These are phyloP conservation scores for Eulithis prunata DNA, from an alignment of 2,888 invertebrate species.

Conservation along the genomic window DNA sequence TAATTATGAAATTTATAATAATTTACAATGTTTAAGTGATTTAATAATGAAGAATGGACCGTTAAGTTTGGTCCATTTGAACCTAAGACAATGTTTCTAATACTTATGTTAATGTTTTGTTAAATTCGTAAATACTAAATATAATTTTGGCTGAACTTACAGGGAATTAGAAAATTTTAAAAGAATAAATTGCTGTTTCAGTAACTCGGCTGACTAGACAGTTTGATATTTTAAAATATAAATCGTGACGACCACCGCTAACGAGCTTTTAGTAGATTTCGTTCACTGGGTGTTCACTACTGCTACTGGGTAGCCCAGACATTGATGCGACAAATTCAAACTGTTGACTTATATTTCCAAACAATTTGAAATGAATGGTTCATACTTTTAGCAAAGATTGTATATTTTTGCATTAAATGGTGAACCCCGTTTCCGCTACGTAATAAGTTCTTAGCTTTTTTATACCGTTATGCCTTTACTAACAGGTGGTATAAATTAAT, in stretches of 20 bases:
- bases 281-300: too few species aligned
- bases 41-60: constrained; percentile 35
- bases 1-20: constrained; percentile 7
- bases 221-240: neutral
- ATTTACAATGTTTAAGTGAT: constrained; percentile 13
- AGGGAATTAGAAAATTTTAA: constrained; percentile 12
- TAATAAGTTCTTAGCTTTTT: neutral
- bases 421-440: too few species aligned
- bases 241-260: too few species aligned
- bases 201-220: constrained; percentile 34
- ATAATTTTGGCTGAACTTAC: constrained; percentile 34
- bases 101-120: constrained; percentile 32
- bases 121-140: constrained; percentile 44
- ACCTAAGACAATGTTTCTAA: constrained; percentile 44
- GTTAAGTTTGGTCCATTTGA: constrained; percentile 54
- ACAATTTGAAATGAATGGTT: too few species aligned
- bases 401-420: too few species aligned
- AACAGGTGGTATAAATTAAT: neutral
- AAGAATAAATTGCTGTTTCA: constrained; percentile 9
- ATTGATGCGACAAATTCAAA: too few species aligned
- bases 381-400: too few species aligned
- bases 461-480: neutral
- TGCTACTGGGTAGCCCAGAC: too few species aligned
- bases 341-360: too few species aligned
- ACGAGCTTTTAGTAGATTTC: too few species aligned